Percentiles rank a stretch among this genome's conserved stretches.
Evolutionary conservation across 2,113 vertebrate genomes (phyloP).

Genomic region (Platanista minor): DNA sequence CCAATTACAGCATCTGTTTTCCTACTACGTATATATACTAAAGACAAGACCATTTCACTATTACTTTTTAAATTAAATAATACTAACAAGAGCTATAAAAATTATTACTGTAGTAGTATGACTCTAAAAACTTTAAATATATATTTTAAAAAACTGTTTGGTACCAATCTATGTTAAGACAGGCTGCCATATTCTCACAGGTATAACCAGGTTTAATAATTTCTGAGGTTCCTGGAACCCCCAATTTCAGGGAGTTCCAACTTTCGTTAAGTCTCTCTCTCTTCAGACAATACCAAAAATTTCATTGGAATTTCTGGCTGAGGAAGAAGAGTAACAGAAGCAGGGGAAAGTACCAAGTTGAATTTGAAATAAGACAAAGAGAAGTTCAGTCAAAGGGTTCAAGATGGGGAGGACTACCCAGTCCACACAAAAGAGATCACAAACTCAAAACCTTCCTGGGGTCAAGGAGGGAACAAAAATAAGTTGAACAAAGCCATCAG

Average conservation of each 20-base stretch:
- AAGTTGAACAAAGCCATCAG: neutral
- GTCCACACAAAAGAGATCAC: neutral
- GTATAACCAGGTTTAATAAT: neutral
- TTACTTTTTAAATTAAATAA: conserved; percentile 22
- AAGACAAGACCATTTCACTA: neutral
- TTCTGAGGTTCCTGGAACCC: neutral
- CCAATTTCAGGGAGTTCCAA: neutral
- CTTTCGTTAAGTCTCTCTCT: neutral
- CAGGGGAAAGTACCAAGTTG: neutral
- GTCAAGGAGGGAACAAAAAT: neutral
- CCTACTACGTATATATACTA: neutral
- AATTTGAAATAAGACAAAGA: neutral
- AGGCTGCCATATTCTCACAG: neutral
- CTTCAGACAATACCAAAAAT: neutral
- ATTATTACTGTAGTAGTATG: neutral
- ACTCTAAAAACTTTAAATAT: neutral
- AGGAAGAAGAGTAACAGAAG: neutral
- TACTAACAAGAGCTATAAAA: neutral
- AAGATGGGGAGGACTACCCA: neutral
- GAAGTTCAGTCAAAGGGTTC: neutral
- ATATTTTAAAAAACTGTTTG: conserved; percentile 11
- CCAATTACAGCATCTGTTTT: neutral
- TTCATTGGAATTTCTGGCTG: neutral
- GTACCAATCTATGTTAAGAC: neutral
- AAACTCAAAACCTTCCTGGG: neutral